These are phyloP conservation scores for Dyspetes luteomarginatus DNA, from an alignment of 2,888 invertebrate genomes.

Conservation along the genomic window DNA sequence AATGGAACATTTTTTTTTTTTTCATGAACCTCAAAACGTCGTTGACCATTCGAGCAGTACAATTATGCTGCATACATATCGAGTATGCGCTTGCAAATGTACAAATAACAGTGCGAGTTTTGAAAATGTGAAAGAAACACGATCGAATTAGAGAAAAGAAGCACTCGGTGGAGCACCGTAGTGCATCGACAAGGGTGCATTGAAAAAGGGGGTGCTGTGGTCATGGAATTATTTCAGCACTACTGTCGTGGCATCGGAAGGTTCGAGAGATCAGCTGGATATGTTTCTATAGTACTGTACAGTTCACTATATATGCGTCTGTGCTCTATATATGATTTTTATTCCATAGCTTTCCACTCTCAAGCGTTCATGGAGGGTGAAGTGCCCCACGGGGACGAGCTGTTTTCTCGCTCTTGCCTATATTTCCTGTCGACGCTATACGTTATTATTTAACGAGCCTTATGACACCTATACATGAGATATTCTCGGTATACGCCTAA, in stretches of 20 bases:
- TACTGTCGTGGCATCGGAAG: slow-evolving; percentile 14
- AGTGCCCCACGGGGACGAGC: neutral
- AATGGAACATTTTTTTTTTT: no score
- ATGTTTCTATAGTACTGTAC: slow-evolving; percentile 43
- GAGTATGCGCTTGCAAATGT: no score
- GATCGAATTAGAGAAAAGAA: slow-evolving; percentile 37
- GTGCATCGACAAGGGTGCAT: slow-evolving; percentile 33
- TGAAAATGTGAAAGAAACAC: slow-evolving; percentile 43
- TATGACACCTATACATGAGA: slow-evolving; percentile 14
- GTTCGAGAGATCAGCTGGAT: slow-evolving; percentile 48
- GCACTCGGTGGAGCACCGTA: slow-evolving; percentile 46
- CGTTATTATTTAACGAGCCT: slow-evolving; percentile 39
- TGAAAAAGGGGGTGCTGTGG: slow-evolving; percentile 27
- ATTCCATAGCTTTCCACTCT: slow-evolving; percentile 44
- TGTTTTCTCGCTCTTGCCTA: neutral
- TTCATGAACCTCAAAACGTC: neutral
- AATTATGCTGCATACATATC: neutral
- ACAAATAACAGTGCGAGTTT: slow-evolving; percentile 35
- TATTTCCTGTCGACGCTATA: neutral
- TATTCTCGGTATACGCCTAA: slow-evolving; percentile 21
- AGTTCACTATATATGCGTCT: slow-evolving; percentile 30
- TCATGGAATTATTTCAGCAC: slow-evolving; percentile 22
- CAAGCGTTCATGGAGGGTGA: neutral
- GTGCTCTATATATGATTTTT: no score
- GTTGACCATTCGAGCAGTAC: neutral